Evolutionary conservation across 2,888 invertebrate species (phyloP), one percentile per base, ranked within the genome.

Genomic region (Drosophila stalkeri): DNA sequence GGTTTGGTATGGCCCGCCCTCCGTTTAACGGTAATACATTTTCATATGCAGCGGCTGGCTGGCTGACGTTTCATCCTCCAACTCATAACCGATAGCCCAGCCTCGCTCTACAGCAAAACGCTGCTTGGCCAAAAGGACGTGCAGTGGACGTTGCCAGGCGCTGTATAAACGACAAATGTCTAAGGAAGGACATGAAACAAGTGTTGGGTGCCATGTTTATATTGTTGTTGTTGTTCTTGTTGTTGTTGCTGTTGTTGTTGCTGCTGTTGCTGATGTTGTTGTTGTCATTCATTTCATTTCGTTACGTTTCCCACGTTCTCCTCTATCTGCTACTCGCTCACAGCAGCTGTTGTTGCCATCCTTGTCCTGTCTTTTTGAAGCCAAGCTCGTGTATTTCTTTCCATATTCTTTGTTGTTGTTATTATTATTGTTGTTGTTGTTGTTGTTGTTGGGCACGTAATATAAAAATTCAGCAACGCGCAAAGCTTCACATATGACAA

Each of bases 401-500:
- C n/a, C 23, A 37, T 52, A 64, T 60, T 39, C 69, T 11, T 23
- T 56, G 14, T 31, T 76, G 20, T 57, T 72, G 20, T 51, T 66
- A 18, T 35, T 77, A 60, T 62, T 80, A 27, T 39, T 78, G 63
- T 57, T 72, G 20, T 51, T 66, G 27, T 35, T 77, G 63, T 63
- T 80, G 33, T 41, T 78, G 64, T 61, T 81, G 68, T 62, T 77
- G 67, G 59, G 59, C 67, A 66, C 68, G 74, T 77, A 83, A 84
- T 86, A 89, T 86, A 75, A 84, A 78, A 89, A 86, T 84, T 84
- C 86, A 86, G 81, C 86, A 89, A 71, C 87, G 89, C 85, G 77
- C 72, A 80, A 80, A 89, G 89, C 89, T 89, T 82, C 88, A 89
- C 86, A 86, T 86, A 89, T 85, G 85, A 85, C 85, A 87, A 80